These are phyloP conservation scores for Chrysoperla carnea DNA, from an alignment of 1,140 invertebrate genomes.

Conservation along the genomic window DNA sequence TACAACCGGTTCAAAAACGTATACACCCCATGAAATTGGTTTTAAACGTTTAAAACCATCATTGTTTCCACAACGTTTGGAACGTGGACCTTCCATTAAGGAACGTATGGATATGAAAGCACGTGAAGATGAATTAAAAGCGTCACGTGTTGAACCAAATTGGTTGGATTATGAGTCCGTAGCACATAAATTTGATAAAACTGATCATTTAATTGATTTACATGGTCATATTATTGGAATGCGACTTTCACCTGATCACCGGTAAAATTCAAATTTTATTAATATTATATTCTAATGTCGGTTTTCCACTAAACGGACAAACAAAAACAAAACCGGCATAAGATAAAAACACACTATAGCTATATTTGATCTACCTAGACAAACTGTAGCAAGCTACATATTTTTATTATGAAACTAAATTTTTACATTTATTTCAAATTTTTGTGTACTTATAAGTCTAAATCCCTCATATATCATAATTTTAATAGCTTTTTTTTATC, in stretches of 20 bases:
- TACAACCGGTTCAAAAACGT: slow-evolving; percentile 69
- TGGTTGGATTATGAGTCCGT: slow-evolving; percentile 53
- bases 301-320: too few relatives aligned
- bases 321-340: too few relatives aligned
- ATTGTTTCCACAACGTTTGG: slow-evolving; percentile 47
- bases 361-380: too few relatives aligned
- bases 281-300: not conserved
- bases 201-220: slow-evolving; percentile 72
- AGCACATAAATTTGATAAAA: slow-evolving; percentile 52
- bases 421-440: too few relatives aligned
- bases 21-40: slow-evolving; percentile 74
- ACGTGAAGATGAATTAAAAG: slow-evolving; percentile 28
- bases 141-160: slow-evolving; percentile 34
- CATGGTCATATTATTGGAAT: slow-evolving; percentile 83
- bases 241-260: slow-evolving; percentile 72
- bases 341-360: not conserved
- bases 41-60: slow-evolving; percentile 64
- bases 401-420: too few relatives aligned
- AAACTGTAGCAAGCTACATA: too few relatives aligned
- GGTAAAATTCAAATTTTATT: slow-evolving; percentile 23
- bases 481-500: too few relatives aligned
- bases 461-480: too few relatives aligned
- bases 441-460: too few relatives aligned
- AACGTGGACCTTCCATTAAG: slow-evolving; percentile 46
- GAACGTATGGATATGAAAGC: slow-evolving; percentile 42